These are phyloP conservation scores for Ascaphus truei DNA, from an alignment of 2,113 vertebrate genomes.

Conservation along the genomic window DNA sequence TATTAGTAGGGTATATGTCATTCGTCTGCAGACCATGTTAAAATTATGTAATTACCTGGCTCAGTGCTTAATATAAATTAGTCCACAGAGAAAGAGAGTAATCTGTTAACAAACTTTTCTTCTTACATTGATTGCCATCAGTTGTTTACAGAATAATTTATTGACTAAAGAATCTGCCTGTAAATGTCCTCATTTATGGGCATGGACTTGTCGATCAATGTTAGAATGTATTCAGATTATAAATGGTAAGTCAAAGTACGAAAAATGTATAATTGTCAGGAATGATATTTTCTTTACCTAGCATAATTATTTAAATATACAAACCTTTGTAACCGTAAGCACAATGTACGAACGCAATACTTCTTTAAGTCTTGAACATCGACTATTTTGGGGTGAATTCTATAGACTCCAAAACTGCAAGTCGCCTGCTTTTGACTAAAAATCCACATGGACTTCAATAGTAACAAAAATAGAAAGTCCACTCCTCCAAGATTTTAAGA, in stretches of 20 bases:
- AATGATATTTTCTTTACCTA: conserved; percentile 7
- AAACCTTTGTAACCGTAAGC: too few species aligned
- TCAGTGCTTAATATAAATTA: background rate
- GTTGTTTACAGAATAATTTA: background rate
- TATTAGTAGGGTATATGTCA: background rate
- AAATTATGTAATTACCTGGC: background rate
- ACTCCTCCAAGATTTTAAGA: too few species aligned
- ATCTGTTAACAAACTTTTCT: conserved; percentile 11
- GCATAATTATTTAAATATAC: background rate
- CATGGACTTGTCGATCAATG: background rate
- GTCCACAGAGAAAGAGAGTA: background rate
- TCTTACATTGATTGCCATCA: background rate
- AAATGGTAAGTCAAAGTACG: background rate
- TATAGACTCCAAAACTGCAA: too few species aligned
- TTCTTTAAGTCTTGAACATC: too few species aligned
- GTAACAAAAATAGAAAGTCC: too few species aligned
- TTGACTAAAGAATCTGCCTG: background rate
- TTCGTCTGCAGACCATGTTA: background rate
- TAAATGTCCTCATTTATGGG: background rate
- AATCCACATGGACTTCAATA: too few species aligned
- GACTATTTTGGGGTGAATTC: too few species aligned
- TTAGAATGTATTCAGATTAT: background rate
- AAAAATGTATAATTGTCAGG: conserved; percentile 7
- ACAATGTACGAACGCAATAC: too few species aligned
- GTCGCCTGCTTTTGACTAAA: too few species aligned